Percentiles rank a stretch among this genome's conserved stretches.
Conservation (phyloP, 2,113 vertebrate genomes). For the Lepus americanus region DNA sequence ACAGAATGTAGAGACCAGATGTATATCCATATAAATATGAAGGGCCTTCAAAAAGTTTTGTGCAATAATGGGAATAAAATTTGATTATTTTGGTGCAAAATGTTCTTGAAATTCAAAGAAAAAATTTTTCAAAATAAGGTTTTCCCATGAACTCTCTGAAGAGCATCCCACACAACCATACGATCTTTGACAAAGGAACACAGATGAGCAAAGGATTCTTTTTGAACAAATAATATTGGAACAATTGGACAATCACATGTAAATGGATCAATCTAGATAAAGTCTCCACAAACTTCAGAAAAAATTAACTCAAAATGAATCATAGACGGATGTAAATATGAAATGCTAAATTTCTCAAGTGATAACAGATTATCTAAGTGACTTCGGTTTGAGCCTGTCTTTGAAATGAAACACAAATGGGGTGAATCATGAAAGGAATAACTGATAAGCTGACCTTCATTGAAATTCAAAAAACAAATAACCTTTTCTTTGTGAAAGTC, state of each 20-base stretch:
- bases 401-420: not conserved
- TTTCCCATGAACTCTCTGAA: too few relatives aligned
- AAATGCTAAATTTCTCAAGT: not conserved
- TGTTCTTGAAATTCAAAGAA: too few relatives aligned
- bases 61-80: too few relatives aligned
- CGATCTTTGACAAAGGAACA: not conserved
- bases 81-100: too few relatives aligned
- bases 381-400: not conserved
- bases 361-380: not conserved
- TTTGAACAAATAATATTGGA: not conserved
- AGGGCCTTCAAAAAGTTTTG: too few relatives aligned
- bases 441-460: not conserved
- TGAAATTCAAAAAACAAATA: not conserved
- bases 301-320: not conserved
- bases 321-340: not conserved
- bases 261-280: not conserved
- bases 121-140: too few relatives aligned
- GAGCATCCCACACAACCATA: not conserved
- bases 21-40: not conserved
- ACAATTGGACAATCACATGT: too few relatives aligned
- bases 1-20: not conserved
- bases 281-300: not conserved
- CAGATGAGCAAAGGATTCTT: not conserved
- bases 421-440: not conserved
- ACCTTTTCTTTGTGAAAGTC: not conserved